These are phyloP conservation scores for Lepidotrigona ventralis DNA, from an alignment of 1,140 invertebrate genomes.

Conservation along the genomic window DNA sequence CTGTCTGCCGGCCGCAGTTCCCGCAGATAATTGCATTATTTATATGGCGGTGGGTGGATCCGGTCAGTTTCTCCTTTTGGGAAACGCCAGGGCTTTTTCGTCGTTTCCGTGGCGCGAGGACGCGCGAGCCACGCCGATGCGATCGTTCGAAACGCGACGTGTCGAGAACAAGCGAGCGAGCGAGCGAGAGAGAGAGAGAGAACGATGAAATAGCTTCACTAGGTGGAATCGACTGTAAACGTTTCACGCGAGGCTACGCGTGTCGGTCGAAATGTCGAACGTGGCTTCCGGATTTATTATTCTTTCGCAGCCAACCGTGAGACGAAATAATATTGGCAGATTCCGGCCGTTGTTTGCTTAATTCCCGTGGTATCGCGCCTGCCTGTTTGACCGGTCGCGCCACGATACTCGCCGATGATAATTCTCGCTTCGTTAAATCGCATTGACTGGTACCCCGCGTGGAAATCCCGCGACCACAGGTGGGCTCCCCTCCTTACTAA, in stretches of 20 bases:
- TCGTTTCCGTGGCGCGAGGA: not conserved
- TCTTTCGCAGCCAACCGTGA: not conserved
- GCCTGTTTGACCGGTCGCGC: not conserved
- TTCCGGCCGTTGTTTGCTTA: constrained; percentile 8
- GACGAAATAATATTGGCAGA: constrained; percentile 26
- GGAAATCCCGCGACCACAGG: not conserved
- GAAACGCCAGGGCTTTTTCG: constrained; percentile 22
- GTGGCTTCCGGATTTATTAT: constrained; percentile 13
- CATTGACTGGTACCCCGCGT: not conserved
- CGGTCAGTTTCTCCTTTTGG: not conserved
- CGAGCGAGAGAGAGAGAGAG: too few species aligned
- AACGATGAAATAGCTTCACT: not conserved
- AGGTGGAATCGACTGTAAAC: not conserved
- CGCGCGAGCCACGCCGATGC: too few species aligned
- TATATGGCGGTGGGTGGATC: constrained; percentile 12
- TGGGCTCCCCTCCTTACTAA: not conserved
- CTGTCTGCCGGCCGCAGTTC: constrained; percentile 22
- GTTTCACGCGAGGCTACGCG: not conserved
- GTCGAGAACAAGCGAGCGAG: too few species aligned
- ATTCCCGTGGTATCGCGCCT: constrained; percentile 2
- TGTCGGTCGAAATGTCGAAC: not conserved
- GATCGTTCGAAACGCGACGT: not conserved
- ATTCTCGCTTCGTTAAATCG: not conserved
- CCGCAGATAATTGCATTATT: constrained; percentile 65
- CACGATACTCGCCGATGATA: not conserved